phyloP scores from a whole-genome alignment of 2,113 vertebrate species.

The Heliornis fulica region DNA sequence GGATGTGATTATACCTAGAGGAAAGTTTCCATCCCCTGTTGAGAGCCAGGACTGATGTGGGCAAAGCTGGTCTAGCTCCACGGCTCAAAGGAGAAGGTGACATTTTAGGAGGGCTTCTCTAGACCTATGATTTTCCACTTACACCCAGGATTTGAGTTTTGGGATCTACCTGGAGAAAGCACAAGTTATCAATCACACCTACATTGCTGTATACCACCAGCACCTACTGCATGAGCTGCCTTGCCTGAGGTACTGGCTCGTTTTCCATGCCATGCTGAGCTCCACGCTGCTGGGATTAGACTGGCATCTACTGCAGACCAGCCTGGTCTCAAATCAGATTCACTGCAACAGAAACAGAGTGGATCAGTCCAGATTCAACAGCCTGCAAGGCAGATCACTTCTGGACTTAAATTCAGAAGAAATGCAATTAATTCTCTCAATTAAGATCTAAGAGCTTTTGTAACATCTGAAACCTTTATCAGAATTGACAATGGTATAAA shows the following conservation, averaged over 20 bases:
- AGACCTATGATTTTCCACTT: neutral
- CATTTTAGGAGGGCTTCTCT: neutral
- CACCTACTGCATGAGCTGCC: neutral
- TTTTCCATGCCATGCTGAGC: neutral
- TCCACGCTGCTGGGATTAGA: neutral
- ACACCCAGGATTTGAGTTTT: neutral
- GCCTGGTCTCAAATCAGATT: neutral
- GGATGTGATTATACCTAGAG: neutral
- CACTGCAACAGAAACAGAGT: neutral
- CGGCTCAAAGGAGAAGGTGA: neutral
- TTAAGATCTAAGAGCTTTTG: neutral
- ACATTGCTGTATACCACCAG: neutral
- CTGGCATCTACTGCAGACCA: neutral
- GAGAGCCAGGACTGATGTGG: neutral
- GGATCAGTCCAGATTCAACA: neutral
- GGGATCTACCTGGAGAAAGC: neutral
- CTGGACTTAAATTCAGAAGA: neutral
- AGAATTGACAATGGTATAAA: constrained; percentile 36
- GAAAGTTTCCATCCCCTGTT: neutral
- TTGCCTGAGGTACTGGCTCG: rapidly evolving
- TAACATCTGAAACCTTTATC: constrained; percentile 36
- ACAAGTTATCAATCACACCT: neutral
- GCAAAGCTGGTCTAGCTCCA: neutral
- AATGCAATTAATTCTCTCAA: neutral
- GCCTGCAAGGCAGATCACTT: neutral